phyloP scores from a whole-genome alignment of 2,113 vertebrate species.

The Scolopax mira region DNA sequence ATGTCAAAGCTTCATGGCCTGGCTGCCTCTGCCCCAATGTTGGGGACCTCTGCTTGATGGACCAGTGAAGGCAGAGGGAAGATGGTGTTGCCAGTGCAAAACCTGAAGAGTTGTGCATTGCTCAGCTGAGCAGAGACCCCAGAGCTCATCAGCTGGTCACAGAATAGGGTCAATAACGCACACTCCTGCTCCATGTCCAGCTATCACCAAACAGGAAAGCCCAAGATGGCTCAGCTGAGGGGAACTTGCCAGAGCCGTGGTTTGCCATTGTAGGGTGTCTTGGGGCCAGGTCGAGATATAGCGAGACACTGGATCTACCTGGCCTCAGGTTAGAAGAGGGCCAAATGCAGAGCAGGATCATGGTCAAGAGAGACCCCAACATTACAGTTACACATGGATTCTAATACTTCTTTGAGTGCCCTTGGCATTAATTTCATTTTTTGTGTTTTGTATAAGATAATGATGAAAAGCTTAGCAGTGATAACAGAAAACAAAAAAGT shows the following conservation, averaged over 20 bases:
- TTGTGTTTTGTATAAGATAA: background rate
- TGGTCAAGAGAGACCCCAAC: background rate
- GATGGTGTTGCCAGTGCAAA: background rate
- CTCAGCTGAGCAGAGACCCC: background rate
- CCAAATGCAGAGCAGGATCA: background rate
- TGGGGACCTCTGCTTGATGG: fast-evolving
- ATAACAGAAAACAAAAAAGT: background rate
- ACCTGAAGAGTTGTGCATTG: fast-evolving
- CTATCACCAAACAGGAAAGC: background rate
- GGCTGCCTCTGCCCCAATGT: fast-evolving
- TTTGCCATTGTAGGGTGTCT: fast-evolving
- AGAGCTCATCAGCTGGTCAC: fast-evolving
- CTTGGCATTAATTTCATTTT: background rate
- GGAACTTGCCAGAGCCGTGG: fast-evolving
- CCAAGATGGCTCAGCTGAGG: background rate
- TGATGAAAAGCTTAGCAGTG: background rate
- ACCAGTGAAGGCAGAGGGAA: background rate
- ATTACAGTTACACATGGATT: fast-evolving
- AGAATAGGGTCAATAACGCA: background rate
- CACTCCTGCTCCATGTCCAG: background rate
- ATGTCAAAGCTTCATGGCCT: background rate
- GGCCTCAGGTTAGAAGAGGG: background rate
- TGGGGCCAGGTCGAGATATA: background rate
- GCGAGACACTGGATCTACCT: background rate
- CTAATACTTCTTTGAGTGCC: fast-evolving